Base-by-base conservation (phyloP, 2,797 vertebrate genomes). In the Alcedo quadribrachys region DNA sequence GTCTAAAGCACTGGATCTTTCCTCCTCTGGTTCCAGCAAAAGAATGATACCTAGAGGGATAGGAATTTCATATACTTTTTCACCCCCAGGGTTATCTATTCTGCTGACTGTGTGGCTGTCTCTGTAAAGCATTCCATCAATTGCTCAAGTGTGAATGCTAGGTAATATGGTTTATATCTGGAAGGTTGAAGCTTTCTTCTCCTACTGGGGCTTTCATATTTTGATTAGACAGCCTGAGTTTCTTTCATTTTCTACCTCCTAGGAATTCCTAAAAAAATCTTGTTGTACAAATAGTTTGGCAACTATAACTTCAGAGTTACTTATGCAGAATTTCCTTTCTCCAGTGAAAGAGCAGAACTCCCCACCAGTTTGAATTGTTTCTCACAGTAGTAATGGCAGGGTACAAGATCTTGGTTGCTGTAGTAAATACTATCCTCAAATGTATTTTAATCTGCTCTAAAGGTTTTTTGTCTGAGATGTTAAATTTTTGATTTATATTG, bases 101-200 rank as follows among this genome's bases (percentile, higher is more conserved):
- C 81, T 91, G 87, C 91, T 95, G 92, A 90, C 90, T 95, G 81
- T 61, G 50, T 80, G 68, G 33, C 83, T 84, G 71, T 92, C 74
- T 89, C 65, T 94, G 81, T 86, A 81, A 92, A 81, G 61, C 37
- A 46, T 95, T 90, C 81, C 68, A 60, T 90, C 92, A 96, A 54
- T 80, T 93, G 89, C 71, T 93, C 87, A 86, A 92, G 91, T 94
- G 90, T 90, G 94, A 94, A 82, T 95, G 92, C 61, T 81, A 20
- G 80, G 71, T 80, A 95, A 92, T 96, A 93, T 86, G 61, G 82
- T 96, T 94, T 90, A 68, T 94, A 77, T 94, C 87, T 96, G 89
- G 81, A 79, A 96, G 78, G 85, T 22, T 94, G 87, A 92, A 94
- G 57, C 57, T 91, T 93, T 86, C 70, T 94, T 92, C 77, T 91